A percentile compares a stretch with the other conserved stretches of the same genome.
These are phyloP conservation scores for Chaitophorus viminalis DNA, from an alignment of 2,888 invertebrate genomes.

Conservation along the genomic window DNA sequence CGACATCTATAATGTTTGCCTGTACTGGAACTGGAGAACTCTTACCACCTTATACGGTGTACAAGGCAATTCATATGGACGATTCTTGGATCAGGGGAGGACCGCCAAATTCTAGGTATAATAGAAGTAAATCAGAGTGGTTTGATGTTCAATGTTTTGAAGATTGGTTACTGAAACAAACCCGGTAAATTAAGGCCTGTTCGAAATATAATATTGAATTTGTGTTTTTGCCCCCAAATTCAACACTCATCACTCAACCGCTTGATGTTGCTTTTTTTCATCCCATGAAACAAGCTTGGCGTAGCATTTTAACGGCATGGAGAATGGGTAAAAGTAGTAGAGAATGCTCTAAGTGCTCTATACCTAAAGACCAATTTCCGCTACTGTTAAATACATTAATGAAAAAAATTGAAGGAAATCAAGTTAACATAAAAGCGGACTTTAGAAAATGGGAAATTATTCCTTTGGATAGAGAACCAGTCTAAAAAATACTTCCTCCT, in stretches of 20 bases:
- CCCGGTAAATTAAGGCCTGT: slow-evolving; percentile 61
- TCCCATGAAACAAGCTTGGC: slow-evolving; percentile 63
- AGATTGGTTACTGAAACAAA: slow-evolving; percentile 66
- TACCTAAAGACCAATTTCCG: slow-evolving; percentile 59
- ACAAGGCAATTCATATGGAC: slow-evolving; percentile 63
- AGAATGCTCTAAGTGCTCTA: background rate
- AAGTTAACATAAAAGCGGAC: slow-evolving; percentile 48
- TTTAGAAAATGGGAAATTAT: slow-evolving; percentile 54
- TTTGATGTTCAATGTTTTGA: slow-evolving; percentile 65
- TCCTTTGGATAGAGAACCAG: slow-evolving; percentile 57
- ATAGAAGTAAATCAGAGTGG: slow-evolving; percentile 66
- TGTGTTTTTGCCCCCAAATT: slow-evolving; percentile 63
- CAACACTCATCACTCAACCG: too few relatives aligned
- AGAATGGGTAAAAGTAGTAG: slow-evolving; percentile 1
- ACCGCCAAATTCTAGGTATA: slow-evolving; percentile 64
- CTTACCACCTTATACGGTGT: slow-evolving; percentile 63
- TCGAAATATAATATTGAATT: slow-evolving; percentile 62
- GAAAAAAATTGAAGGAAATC: slow-evolving; percentile 23
- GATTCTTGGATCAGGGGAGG: slow-evolving; percentile 63
- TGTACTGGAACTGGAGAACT: slow-evolving; percentile 62
- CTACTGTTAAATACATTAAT: slow-evolving; percentile 29
- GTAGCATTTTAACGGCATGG: slow-evolving; percentile 54
- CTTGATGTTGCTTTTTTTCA: slow-evolving; percentile 62
- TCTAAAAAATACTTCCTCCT: slow-evolving; percentile 37
- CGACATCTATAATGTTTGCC: slow-evolving; percentile 63